Evolutionary conservation across 1,140 invertebrate genomes (phyloP), one percentile per base, ranked within the genome.

Genomic region (Rhagoletis pomonella): DNA sequence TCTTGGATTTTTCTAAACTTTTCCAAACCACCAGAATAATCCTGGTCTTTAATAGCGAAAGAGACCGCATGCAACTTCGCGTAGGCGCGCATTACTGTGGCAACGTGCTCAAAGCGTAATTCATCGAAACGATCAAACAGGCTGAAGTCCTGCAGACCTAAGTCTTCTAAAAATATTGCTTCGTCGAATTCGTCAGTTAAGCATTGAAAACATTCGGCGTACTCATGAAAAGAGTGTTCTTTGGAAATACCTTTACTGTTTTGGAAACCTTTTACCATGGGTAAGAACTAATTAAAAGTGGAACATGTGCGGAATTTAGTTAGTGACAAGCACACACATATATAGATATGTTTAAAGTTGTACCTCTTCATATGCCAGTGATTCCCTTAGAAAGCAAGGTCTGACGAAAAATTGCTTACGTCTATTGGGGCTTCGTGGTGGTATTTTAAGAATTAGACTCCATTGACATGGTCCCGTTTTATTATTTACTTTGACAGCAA

Each of bases 11-110:
- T 81, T 14, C 90, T 90, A 55, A 92, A 92, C 9, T 90, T 86
- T 2, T 87, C 73, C 42, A 92, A 86, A 6, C 69, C 3, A 91
- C 89, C 0, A 90, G 90, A n/a, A n/a, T n/a, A n/a, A 29, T 89
- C 85, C 88, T 92, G 88, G 59, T 89, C 88, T 87, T 94, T 94
- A 44, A 95, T 89, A 0, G 94, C 94, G 88, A 94, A 93, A 0
- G 94, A 94, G 0, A 94, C 85, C 0, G 94, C 94, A 90, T 95
- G 95, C 17, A 94, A 93, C 81, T 93, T 93, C 7, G 93, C 95
- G 89, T 95, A 93, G n/a, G 92, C 92, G 87, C 93, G 90, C 44
- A 95, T 90, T 0, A 94, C 92, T 3, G 94, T 64, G 17, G 89
- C 90, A 4, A 94, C 90, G 88, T 95, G 94, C 1, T 94, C 91